phyloP scores from a whole-genome alignment of 2,888 invertebrate genomes.

The Deilephila porcellus region DNA sequence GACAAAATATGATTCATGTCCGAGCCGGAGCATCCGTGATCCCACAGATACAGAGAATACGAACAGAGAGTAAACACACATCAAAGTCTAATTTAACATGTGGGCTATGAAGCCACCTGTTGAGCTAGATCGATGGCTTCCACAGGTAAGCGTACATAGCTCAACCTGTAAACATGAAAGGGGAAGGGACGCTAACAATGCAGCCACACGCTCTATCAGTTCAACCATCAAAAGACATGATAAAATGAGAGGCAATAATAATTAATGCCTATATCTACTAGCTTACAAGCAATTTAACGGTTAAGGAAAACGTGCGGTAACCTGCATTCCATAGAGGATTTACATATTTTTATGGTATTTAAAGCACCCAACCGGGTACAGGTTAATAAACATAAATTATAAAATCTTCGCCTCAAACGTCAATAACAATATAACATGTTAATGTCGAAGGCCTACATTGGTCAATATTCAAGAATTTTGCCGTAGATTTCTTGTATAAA shows the following conservation, averaged over 20 bases:
- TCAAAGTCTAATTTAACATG: not conserved
- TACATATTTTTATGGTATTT: no score
- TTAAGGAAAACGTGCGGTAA: no score
- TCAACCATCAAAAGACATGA: not conserved
- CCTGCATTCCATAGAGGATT: no score
- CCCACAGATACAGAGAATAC: not conserved
- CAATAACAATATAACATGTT: no score
- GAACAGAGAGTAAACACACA: not conserved
- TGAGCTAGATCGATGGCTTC: not conserved
- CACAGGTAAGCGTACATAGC: not conserved
- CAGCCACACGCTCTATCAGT: not conserved
- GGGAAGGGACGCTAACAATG: not conserved
- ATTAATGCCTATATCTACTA: no score
- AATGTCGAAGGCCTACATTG: no score
- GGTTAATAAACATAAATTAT: no score
- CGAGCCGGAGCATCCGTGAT: not conserved
- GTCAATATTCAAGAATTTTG: no score
- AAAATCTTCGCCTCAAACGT: no score
- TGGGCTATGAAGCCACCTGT: not conserved
- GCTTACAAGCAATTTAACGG: no score
- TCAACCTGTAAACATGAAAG: not conserved
- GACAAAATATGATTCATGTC: not conserved
- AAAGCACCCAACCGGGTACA: no score
- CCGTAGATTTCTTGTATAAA: no score
- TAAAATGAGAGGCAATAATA: not conserved